Percentiles rank a stretch among this genome's conserved stretches.
Conservation (phyloP, 1,140 invertebrate species). For the Pomacea maculata region DNA sequence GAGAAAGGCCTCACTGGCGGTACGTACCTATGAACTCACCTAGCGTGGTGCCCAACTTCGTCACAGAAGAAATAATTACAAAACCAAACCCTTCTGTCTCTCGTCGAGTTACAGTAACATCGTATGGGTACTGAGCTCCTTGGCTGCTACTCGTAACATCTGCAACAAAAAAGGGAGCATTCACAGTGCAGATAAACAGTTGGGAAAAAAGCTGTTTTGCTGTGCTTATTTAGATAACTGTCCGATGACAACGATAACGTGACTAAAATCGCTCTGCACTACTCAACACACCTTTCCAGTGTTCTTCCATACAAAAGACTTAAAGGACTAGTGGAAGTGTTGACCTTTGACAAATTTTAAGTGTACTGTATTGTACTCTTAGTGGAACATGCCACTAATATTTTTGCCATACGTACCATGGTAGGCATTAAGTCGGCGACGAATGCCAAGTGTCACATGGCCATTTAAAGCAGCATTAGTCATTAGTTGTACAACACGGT, state of each 20-base stretch:
- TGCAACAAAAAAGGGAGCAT: slow-evolving; percentile 1
- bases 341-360: no score
- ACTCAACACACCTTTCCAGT: no score
- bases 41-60: slow-evolving; percentile 91
- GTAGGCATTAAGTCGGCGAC: slow-evolving; percentile 53
- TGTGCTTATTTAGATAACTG: no score
- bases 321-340: no score
- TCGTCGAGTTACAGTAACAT: slow-evolving; percentile 76
- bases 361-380: no score
- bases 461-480: slow-evolving; percentile 82
- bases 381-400: neutral
- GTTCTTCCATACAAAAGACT: no score
- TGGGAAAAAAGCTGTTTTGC: no score
- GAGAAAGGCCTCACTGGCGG: slow-evolving; percentile 35
- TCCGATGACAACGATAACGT: no score
- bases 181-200: no score
- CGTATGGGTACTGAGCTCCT: slow-evolving; percentile 50
- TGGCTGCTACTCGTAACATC: slow-evolving; percentile 17
- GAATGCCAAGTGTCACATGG: slow-evolving; percentile 68
- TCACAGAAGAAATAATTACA: slow-evolving; percentile 96
- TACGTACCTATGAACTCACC: slow-evolving; percentile 73
- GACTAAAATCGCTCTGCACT: no score
- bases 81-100: slow-evolving; percentile 98
- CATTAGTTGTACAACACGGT: slow-evolving; percentile 89
- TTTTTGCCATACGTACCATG: slow-evolving; percentile 29